Conservation (phyloP, 2,797 vertebrate species). For the Hipposideros larvatus region DNA sequence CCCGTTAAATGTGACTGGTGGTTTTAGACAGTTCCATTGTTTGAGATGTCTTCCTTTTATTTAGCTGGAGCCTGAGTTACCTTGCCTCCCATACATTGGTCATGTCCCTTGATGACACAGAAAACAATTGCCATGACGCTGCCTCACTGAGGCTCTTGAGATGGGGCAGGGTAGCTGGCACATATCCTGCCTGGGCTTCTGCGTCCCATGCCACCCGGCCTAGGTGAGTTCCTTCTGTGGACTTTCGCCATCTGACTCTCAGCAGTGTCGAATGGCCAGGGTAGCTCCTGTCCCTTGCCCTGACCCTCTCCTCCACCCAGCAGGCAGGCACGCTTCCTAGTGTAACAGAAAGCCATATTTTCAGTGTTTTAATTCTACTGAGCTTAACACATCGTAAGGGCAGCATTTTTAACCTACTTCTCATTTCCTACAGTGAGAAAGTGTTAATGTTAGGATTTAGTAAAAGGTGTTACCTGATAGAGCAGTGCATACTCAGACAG, state of each 20-base stretch:
- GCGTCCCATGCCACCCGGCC: not conserved
- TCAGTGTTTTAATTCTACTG: not conserved
- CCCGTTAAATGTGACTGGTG: not conserved
- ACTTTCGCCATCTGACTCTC: not conserved
- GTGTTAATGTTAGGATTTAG: not conserved
- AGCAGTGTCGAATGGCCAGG: not conserved
- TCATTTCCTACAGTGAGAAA: not conserved
- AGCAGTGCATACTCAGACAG: not conserved
- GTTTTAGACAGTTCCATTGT: not conserved
- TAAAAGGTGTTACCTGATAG: fast-evolving
- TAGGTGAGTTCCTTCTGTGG: not conserved
- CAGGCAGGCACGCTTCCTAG: not conserved
- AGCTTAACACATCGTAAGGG: not conserved
- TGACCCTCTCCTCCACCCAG: not conserved
- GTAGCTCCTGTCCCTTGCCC: fast-evolving
- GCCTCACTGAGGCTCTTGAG: not conserved
- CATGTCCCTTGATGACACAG: not conserved
- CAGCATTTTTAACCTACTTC: not conserved
- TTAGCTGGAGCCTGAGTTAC: not conserved
- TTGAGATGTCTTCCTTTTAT: not conserved
- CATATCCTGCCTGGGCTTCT: fast-evolving
- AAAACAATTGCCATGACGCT: not conserved
- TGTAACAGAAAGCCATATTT: not conserved
- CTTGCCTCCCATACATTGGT: not conserved
- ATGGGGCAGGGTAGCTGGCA: not conserved